phyloP scores from a whole-genome alignment of 2,797 vertebrate species.

The Oreonectes daqikongensis region DNA sequence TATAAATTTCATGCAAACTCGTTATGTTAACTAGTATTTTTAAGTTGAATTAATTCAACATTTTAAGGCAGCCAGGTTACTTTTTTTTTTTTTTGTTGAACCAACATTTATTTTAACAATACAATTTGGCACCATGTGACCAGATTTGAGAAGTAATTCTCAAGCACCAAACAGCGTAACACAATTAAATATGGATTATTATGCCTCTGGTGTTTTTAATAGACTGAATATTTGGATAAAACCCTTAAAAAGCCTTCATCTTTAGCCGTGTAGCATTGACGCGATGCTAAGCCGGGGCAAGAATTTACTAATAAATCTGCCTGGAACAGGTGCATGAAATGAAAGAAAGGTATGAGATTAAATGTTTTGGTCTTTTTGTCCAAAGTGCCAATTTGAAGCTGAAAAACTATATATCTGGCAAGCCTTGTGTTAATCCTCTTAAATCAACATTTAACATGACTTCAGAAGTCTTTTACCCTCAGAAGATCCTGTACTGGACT shows the following conservation, averaged over 20 bases:
- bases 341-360: constrained; percentile 40
- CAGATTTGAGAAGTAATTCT: constrained; percentile 60
- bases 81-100: no score
- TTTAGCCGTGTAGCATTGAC: constrained; percentile 64
- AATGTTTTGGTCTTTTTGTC: no score
- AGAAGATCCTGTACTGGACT: no score
- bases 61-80: no score
- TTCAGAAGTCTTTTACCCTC: not conserved
- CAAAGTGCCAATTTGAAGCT: no score
- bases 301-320: constrained; percentile 74
- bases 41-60: no score
- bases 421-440: not conserved
- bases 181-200: constrained; percentile 76
- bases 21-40: no score
- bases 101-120: no score
- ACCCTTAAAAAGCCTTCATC: constrained; percentile 69
- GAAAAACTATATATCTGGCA: no score
- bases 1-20: no score
- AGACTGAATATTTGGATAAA: constrained; percentile 65
- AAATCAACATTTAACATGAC: constrained; percentile 55
- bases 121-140: constrained; percentile 47
- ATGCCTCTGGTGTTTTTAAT: constrained; percentile 54
- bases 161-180: constrained; percentile 65
- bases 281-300: constrained; percentile 70
- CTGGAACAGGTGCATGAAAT: constrained; percentile 55